Conservation (phyloP, 1,140 invertebrate genomes). For the Saccostrea glomerata region DNA sequence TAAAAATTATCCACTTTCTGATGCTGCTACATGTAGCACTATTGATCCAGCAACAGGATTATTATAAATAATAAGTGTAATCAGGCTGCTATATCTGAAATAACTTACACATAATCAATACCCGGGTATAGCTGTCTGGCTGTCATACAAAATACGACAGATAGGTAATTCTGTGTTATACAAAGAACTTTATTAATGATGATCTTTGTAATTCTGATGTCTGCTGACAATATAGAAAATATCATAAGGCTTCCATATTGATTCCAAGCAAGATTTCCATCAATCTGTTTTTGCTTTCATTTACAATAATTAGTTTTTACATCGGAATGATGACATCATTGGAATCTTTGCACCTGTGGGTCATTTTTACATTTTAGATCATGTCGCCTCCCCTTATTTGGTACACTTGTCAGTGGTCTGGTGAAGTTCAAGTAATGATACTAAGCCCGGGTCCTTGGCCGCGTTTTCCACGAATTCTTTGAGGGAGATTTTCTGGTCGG, state of each 20-base stretch:
- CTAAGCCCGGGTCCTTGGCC: neutral
- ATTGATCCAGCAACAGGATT: too few relatives aligned
- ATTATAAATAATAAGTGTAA: neutral
- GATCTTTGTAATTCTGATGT: neutral
- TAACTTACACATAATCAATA: neutral
- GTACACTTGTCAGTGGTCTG: neutral
- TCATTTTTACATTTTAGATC: too few relatives aligned
- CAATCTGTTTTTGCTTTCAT: too few relatives aligned
- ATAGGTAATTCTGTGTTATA: neutral
- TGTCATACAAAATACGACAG: neutral
- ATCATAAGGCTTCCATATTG: neutral
- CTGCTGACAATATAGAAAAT: neutral
- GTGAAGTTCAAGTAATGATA: neutral
- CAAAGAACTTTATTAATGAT: neutral
- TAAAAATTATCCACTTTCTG: too few relatives aligned
- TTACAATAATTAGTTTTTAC: too few relatives aligned
- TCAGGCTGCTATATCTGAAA: neutral
- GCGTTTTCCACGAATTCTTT: constrained; percentile 11
- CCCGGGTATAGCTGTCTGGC: neutral
- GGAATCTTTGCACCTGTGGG: too few relatives aligned
- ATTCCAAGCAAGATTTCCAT: neutral
- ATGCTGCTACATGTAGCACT: too few relatives aligned
- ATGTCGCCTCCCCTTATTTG: too few relatives aligned
- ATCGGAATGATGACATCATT: too few relatives aligned
- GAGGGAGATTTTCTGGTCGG: constrained; percentile 5